Conservation (phyloP, 2,888 invertebrate species). For the Spialia ferax region DNA sequence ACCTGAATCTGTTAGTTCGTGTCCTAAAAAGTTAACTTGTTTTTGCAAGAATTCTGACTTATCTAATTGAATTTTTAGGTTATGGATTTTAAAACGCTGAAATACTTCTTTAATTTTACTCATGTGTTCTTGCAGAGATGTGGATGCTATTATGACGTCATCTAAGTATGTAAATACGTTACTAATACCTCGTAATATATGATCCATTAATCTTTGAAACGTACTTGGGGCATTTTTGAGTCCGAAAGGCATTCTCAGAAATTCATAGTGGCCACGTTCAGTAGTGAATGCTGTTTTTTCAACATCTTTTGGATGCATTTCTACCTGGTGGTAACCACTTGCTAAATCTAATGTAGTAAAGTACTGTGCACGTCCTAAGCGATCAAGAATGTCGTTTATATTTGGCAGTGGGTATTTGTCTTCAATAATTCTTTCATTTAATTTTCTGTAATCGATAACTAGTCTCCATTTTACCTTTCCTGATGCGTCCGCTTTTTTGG, state of each 20-base stretch:
- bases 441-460: constrained; percentile 46
- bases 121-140: constrained; percentile 41
- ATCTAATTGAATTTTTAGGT: constrained; percentile 39
- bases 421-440: constrained; percentile 47
- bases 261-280: constrained; percentile 55
- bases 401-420: constrained; percentile 49
- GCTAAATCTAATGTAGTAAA: constrained; percentile 51
- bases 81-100: constrained; percentile 29
- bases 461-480: constrained; percentile 47
- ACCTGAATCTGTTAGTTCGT: constrained; percentile 41
- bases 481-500: constrained; percentile 47
- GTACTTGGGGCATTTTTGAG: constrained; percentile 54
- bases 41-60: constrained; percentile 42
- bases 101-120: constrained; percentile 38
- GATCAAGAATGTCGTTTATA: constrained; percentile 47
- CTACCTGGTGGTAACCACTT: constrained; percentile 48
- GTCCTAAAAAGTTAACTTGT: constrained; percentile 38
- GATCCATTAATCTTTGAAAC: constrained; percentile 58
- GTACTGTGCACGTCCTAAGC: constrained; percentile 47
- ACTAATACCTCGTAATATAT: constrained; percentile 51
- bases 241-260: constrained; percentile 56
- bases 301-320: constrained; percentile 45
- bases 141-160: constrained; percentile 36
- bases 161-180: constrained; percentile 45
- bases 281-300: constrained; percentile 52